Conservation (phyloP, 2,797 vertebrate species). For the Thaleichthys pacificus region DNA sequence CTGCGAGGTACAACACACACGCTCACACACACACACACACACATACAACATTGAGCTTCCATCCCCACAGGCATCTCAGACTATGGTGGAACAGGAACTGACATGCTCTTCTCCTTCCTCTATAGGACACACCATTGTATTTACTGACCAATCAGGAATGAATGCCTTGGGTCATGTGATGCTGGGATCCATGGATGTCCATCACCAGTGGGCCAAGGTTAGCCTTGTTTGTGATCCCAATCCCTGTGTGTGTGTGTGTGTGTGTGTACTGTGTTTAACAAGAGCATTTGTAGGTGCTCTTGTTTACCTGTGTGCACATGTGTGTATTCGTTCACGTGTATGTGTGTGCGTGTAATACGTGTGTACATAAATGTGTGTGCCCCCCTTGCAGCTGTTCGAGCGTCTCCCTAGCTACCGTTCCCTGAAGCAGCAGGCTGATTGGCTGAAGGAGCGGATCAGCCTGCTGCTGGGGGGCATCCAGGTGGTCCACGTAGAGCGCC, state of each 20-base stretch:
- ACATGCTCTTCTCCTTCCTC: not conserved
- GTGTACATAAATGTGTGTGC: conserved; percentile 12
- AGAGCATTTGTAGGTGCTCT: not conserved
- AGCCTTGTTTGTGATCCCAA: conserved; percentile 32
- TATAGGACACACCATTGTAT: conserved; percentile 85
- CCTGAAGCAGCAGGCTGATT: conserved; percentile 81
- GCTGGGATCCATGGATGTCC: conserved; percentile 96
- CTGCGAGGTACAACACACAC: conserved; percentile 79
- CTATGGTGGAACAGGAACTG: not conserved
- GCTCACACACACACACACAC: not conserved
- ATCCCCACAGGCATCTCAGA: not conserved
- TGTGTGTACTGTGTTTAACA: not conserved
- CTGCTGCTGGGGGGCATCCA: conserved; percentile 86
- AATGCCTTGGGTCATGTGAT: conserved; percentile 89
- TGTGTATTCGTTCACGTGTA: not conserved
- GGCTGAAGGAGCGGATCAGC: conserved; percentile 87
- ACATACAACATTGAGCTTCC: not conserved
- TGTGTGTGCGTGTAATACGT: conserved; percentile 1
- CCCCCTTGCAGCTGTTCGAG: conserved; percentile 80
- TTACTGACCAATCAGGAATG: conserved; percentile 92
- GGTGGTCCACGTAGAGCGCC: conserved; percentile 82
- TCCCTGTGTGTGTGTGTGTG: not conserved
- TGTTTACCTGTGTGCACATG: not conserved
- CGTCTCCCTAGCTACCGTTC: conserved; percentile 82
- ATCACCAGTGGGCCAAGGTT: conserved; percentile 95